Evolutionary conservation across 2,113 vertebrate species (phyloP), one percentile per base, ranked within the genome.

Genomic region (Siniperca chuatsi): DNA sequence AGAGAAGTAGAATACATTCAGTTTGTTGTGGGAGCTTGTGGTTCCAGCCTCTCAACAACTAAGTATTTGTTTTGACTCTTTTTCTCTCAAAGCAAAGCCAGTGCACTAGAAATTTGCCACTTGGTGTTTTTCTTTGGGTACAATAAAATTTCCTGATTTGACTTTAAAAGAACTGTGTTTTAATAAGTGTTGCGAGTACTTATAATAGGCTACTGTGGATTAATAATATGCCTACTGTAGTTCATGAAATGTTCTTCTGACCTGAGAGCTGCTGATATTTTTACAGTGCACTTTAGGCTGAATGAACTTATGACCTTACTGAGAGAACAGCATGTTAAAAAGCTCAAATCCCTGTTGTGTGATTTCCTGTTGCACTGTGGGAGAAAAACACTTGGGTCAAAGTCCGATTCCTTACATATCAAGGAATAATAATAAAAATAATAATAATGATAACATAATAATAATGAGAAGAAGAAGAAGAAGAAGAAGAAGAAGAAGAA

Each of bases 341-440:
- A 87, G 58, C 62, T 79, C 46, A 90, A 90, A 91, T 92, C 82
- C 82, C 76, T 89, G 67, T 78, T 54, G 79, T 84, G 78, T 88
- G 78, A 86, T 90, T 91, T 92, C 91, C 91, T 93, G 88, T 82
- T 84, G 75, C 69, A 65, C 66, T 85, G 80, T 82, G 86, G 78
- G 88, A 87, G 81, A 83, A 83, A 84, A 79, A 15, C 33, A 46
- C 65, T 52, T 0, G n/a, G 84, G 58, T 82, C 62, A 86, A 88
- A 85, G 76, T 88, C 75, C 40, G 81, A 80, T 80, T 87, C 54
- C 44, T 73, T 75, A 66, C 25, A 58, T 46, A 72, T 57, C n/a
- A 35, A 84, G 42, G 4, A 16, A 76, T 65, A 65, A n/a, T 46
- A 67, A 75, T 10, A 64, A 62, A 5, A 16, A 37, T 4, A 69